phyloP scores from a whole-genome alignment of 2,113 vertebrate species.

The Orthonyx spaldingii region DNA sequence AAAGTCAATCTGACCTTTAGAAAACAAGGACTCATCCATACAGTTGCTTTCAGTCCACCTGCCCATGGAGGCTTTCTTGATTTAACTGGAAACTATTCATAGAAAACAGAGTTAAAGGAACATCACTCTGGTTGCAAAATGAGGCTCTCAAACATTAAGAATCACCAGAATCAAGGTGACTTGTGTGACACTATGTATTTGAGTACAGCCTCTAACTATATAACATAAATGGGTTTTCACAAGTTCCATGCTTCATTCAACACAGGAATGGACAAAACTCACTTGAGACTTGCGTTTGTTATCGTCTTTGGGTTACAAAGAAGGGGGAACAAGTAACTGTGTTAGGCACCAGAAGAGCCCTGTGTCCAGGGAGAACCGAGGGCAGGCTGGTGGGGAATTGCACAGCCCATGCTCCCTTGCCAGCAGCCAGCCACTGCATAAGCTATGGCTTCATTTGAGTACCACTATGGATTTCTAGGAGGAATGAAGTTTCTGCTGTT shows the following conservation, averaged over 20 bases:
- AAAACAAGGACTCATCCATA: background rate
- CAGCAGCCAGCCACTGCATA: background rate
- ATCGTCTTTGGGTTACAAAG: background rate
- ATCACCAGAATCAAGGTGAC: background rate
- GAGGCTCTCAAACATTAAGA: background rate
- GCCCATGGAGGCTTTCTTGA: background rate
- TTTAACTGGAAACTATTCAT: background rate
- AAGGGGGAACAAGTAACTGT: background rate
- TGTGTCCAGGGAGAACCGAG: background rate
- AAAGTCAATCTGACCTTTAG: background rate
- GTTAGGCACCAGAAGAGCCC: background rate
- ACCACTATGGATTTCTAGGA: background rate
- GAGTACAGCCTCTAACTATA: background rate
- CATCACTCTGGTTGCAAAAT: background rate
- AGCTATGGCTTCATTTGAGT: background rate
- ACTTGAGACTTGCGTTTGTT: background rate
- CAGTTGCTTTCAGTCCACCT: background rate
- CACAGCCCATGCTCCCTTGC: background rate
- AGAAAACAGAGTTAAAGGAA: background rate
- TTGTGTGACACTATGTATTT: background rate
- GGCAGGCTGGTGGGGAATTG: background rate
- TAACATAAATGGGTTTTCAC: background rate
- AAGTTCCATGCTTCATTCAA: background rate
- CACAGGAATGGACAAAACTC: background rate
- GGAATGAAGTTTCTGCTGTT: background rate